Base-by-base conservation (phyloP, 2,113 vertebrate species). In the Apodemus sylvaticus region DNA sequence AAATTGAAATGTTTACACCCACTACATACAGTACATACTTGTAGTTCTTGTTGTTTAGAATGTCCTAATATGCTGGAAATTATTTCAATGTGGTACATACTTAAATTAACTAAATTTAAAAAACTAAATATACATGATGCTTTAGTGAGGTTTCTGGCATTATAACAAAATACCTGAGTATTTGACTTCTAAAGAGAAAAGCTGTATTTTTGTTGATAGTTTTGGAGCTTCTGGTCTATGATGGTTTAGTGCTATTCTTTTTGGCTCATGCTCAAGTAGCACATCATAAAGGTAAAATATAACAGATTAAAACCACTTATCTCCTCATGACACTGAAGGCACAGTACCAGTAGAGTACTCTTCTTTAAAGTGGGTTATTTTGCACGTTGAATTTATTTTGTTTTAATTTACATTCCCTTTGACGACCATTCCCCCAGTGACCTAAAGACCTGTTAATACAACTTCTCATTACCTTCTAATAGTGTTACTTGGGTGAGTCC, bases 91-190 rank as follows among this genome's bases (percentile, higher is more conserved):
- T 55, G n/a, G 24, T 39, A 24, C 51, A 48, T n/a, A 90, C 51
- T 86, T 76, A 73, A 85, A 79, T 91, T 83, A 94, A 91, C 20
- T 70, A 29, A 86, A 24, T 94, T 22, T 12, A 64, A 88, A 86
- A 90, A 90, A 39, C 7, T 85, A 70, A 86, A 55, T 95, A 31
- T n/a, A 42, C 60, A 39, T 92, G n/a, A 71, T 92, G 85, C 93
- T 95, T 83, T 62, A 60, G 73, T 48, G 77, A 31, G n/a, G 22
- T 71, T 81, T 79, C 73, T 39, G 64, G 19, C 36, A 79, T 51
- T 79, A 6, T 89, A 89, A 81, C 64, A 60, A 70, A 79, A 78
- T 68, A 31, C 11, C 36, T 22, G 42, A 68, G 26, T 22, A 87
- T 77, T 93, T 73, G 8, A 22, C 58, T 77, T 93, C 19, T 36